These are phyloP conservation scores for Smutsia temminckii DNA, from an alignment of 2,797 vertebrate genomes.

Conservation along the genomic window DNA sequence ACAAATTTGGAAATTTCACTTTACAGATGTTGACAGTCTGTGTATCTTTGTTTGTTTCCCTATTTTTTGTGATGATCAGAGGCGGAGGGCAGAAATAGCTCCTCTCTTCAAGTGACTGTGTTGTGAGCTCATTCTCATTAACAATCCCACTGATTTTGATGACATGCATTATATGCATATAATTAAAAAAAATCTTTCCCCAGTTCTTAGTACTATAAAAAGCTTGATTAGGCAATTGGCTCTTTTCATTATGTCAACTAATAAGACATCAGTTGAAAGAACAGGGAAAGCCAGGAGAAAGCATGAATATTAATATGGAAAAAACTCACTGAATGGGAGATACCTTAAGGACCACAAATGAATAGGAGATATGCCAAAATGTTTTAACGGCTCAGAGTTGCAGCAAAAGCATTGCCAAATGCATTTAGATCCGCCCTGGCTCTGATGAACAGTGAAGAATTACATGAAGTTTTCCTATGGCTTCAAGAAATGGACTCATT, in stretches of 20 bases:
- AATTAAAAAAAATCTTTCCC: constrained; percentile 61
- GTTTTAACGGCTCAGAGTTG: constrained; percentile 57
- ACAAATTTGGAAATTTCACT: constrained; percentile 48
- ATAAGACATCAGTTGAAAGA: constrained; percentile 66
- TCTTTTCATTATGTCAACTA: constrained; percentile 70
- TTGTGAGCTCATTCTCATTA: constrained; percentile 61
- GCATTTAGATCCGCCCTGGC: constrained; percentile 22
- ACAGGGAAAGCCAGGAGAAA: constrained; percentile 51
- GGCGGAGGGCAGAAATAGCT: constrained; percentile 11
- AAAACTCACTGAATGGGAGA: constrained; percentile 60
- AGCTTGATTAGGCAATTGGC: constrained; percentile 63
- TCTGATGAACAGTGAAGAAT: constrained; percentile 43
- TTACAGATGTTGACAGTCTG: constrained; percentile 16
- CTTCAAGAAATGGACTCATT: neutral
- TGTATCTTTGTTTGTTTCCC: constrained; percentile 37
- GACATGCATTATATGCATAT: constrained; percentile 49
- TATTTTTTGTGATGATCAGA: constrained; percentile 35
- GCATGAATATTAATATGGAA: constrained; percentile 67
- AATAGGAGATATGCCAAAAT: constrained; percentile 52
- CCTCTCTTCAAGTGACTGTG: constrained; percentile 53
- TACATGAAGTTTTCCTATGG: neutral
- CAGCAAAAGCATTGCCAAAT: constrained; percentile 47
- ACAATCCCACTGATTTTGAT: constrained; percentile 69
- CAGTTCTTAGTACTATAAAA: constrained; percentile 65
- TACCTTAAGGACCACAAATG: constrained; percentile 55